Percentiles rank a stretch among this genome's conserved stretches.
These are phyloP conservation scores for Scytalopus superciliaris DNA, from an alignment of 2,113 vertebrate genomes.

Conservation along the genomic window DNA sequence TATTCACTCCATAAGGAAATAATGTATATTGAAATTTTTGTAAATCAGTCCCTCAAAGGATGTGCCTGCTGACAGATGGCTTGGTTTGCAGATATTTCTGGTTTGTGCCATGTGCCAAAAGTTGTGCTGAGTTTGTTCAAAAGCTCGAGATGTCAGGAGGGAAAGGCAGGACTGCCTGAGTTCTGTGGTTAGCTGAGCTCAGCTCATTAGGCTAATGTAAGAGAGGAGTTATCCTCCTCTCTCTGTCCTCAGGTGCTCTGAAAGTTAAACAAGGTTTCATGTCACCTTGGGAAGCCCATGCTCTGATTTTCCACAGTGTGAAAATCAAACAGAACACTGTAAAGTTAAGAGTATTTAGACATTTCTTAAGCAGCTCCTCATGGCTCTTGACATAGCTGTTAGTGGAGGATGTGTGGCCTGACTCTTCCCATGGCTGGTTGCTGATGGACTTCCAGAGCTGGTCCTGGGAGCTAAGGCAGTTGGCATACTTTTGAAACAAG, in stretches of 20 bases:
- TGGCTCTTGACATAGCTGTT: neutral
- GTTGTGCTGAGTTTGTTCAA: neutral
- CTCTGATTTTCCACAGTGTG: rapidly evolving
- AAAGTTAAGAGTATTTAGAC: neutral
- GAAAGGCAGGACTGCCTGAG: rapidly evolving
- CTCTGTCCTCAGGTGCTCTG: neutral
- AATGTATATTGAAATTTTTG: neutral
- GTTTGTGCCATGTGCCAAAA: neutral
- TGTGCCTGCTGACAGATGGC: neutral
- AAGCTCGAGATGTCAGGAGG: neutral
- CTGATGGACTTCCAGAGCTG: neutral
- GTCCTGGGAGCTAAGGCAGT: neutral
- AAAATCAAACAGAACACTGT: rapidly evolving
- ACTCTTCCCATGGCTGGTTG: neutral
- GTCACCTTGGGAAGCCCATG: neutral
- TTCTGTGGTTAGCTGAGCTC: neutral
- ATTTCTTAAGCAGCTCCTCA: neutral
- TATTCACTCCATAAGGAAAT: neutral
- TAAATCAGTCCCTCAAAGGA: neutral
- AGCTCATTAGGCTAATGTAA: neutral
- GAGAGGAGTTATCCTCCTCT: neutral
- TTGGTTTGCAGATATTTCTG: neutral
- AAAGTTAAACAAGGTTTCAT: neutral
- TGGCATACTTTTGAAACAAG: neutral
- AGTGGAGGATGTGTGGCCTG: neutral